Percentiles rank a stretch among this genome's conserved stretches.
Evolutionary conservation across 2,797 vertebrate genomes (phyloP).

Genomic region (Dendrocincla tyrannina): DNA sequence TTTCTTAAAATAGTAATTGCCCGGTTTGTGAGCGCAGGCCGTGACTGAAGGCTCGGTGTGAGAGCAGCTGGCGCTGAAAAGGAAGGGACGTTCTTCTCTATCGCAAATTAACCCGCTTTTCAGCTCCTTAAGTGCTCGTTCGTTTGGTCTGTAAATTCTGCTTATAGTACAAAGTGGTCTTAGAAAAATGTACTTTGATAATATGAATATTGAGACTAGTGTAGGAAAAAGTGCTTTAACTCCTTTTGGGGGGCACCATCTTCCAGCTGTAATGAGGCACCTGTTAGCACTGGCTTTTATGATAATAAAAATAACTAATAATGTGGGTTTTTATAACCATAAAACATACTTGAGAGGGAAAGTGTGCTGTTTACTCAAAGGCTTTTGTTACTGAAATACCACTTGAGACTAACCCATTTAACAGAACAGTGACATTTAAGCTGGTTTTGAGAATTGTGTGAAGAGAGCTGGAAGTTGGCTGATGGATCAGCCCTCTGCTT

Average conservation of each 20-base stretch:
- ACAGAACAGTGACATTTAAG: background rate
- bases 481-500: background rate
- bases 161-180: background rate
- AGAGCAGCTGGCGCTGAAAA: background rate
- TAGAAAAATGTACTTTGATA: background rate
- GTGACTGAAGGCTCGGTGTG: background rate
- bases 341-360: background rate
- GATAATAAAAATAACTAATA: background rate
- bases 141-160: background rate
- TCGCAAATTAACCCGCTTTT: background rate
- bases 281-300: background rate
- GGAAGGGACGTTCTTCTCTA: accelerated
- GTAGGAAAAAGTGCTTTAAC: background rate
- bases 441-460: background rate
- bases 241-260: background rate
- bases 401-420: background rate
- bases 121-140: background rate
- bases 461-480: background rate
- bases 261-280: background rate
- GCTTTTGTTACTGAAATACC: background rate
- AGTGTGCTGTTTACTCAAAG: background rate
- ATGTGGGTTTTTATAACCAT: background rate
- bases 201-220: background rate
- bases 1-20: background rate
- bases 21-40: background rate